Base-by-base conservation (phyloP, 2,888 invertebrate species). In the Heliconius cydno region DNA sequence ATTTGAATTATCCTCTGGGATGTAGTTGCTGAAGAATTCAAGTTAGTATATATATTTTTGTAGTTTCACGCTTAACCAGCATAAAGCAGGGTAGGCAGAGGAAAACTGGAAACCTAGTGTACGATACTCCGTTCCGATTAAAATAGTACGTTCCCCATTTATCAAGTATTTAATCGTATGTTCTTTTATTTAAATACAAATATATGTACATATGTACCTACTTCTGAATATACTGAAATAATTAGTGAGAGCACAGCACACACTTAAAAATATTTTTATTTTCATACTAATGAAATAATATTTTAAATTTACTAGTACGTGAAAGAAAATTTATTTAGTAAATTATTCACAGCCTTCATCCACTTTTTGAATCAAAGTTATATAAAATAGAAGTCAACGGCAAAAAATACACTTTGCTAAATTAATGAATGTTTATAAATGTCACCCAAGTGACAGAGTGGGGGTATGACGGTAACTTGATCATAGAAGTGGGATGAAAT, bases 381-480 rank as follows among this genome's bases (percentile, higher is more conserved):
- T 52, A 57, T 72, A 72, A 72, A 52, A 72, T 52, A 57, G 57
- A 30, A 19, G 72, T 57, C 6, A 57, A 57, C 34, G 22, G 57
- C 34, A 72, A 72, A 72, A 72, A 72, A 72, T 72, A 72, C 7
- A 72, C 72, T 57, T 57, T 57, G 57, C 30, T 13, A 72, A 57
- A 72, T 72, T 72, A 57, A 57, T 72, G 72, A 72, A 57, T 72
- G 30, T 57, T 72, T 41, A 57, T 57, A 72, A 72, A 72, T 57
- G 57, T 72, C 57, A 72, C 6, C n/a, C 22, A 57, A 72, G n/a
- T 72, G 72, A 72, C 52, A 57, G 30, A 57, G 71, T 52, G 52
- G 72, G 6, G 30, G 13, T n/a, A 57, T 57, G 30, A 15, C 57
- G 10, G n/a, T 60, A 13, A n/a, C n/a, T 72, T 22, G 30, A 13